Percentiles rank a stretch among this genome's conserved stretches.
Conservation (phyloP, 2,888 invertebrate genomes). For the Drosophila rellima region DNA sequence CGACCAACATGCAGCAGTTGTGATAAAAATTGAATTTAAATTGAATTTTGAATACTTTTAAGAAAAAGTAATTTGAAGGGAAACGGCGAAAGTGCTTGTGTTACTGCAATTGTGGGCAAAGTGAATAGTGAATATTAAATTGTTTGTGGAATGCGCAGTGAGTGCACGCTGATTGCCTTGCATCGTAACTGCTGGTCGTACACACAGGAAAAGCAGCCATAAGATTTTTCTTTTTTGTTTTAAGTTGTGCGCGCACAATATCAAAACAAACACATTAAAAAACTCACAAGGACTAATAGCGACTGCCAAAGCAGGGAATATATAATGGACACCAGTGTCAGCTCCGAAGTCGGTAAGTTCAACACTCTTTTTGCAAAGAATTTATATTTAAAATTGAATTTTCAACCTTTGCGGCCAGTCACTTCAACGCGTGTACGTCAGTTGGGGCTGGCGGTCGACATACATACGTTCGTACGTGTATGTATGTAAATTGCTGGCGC, state of each 20-base stretch:
- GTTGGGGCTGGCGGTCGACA: constrained; percentile 38
- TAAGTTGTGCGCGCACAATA: constrained; percentile 59
- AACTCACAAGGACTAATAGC: background rate
- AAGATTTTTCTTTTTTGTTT: constrained; percentile 52
- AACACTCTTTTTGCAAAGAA: background rate
- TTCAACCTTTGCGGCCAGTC: constrained; percentile 65
- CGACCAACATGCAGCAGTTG: constrained; percentile 66
- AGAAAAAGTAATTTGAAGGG: constrained; percentile 26
- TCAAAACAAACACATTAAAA: constrained; percentile 29
- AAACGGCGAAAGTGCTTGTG: constrained; percentile 4
- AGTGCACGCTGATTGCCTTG: constrained; percentile 21
- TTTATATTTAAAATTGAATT: constrained; percentile 76
- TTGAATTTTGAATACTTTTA: constrained; percentile 66
- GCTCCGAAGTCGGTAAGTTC: constrained; percentile 49
- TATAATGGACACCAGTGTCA: constrained; percentile 34
- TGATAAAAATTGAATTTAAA: constrained; percentile 66
- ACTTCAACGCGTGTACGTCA: constrained; percentile 57
- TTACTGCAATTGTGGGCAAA: constrained; percentile 1
- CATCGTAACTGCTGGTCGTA: constrained; percentile 39
- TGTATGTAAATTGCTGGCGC: constrained; percentile 48
- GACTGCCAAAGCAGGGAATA: background rate
- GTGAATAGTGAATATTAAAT: constrained; percentile 17
- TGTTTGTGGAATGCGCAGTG: constrained; percentile 8
- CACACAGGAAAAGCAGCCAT: constrained; percentile 40
- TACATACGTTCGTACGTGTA: constrained; percentile 31